phyloP scores from a whole-genome alignment of 2,797 vertebrate species.

The Characodon lateralis region DNA sequence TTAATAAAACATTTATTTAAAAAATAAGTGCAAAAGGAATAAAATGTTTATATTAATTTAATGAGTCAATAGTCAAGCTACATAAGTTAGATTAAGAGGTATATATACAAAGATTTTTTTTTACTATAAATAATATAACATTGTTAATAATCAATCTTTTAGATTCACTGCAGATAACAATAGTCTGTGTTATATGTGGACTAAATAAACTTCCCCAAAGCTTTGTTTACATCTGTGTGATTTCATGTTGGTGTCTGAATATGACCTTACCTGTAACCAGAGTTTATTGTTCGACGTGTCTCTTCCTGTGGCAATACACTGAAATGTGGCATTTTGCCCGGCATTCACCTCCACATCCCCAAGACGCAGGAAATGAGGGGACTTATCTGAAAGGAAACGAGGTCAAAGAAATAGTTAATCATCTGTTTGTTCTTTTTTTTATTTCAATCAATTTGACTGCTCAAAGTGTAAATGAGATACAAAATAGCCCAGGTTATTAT shows the following conservation, averaged over 20 bases:
- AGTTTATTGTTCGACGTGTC: slow-evolving; percentile 94
- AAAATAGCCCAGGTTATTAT: slow-evolving; percentile 29
- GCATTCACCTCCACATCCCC: slow-evolving; percentile 98
- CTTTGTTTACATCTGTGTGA: neutral
- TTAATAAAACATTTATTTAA: no score
- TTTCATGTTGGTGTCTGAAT: neutral
- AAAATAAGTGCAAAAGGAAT: neutral
- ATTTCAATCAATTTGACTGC: slow-evolving; percentile 9
- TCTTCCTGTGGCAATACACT: slow-evolving; percentile 95
- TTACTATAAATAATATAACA: neutral
- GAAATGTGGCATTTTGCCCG: slow-evolving; percentile 97
- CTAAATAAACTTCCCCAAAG: neutral
- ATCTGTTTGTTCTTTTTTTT: slow-evolving; percentile 4
- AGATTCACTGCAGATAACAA: neutral
- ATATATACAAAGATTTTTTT: no score
- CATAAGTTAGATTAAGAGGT: neutral
- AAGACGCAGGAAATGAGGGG: slow-evolving; percentile 95
- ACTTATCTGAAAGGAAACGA: slow-evolving; percentile 84
- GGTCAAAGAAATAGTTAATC: slow-evolving; percentile 23
- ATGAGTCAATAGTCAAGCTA: neutral
- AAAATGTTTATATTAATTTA: no score
- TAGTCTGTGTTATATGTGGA: neutral
- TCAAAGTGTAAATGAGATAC: slow-evolving; percentile 26
- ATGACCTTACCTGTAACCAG: slow-evolving; percentile 91
- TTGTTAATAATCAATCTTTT: neutral